A percentile compares a stretch with the other conserved stretches of the same genome.
phyloP scores from a whole-genome alignment of 2,797 vertebrate species.

The Onychomys torridus region DNA sequence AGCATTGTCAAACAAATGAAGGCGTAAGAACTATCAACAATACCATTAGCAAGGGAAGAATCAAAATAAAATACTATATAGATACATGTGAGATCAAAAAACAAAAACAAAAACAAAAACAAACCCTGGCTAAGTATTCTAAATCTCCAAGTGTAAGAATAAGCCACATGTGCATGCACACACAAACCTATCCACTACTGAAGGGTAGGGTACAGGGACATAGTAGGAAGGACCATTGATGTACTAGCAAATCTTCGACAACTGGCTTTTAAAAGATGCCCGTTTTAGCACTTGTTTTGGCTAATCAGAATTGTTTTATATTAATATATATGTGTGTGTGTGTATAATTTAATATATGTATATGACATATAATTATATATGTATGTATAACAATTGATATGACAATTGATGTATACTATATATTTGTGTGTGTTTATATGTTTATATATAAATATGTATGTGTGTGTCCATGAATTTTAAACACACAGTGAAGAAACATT shows the following conservation, averaged over 20 bases:
- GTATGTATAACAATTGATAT: not conserved
- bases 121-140: slow-evolving; percentile 6
- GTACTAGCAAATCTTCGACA: not conserved
- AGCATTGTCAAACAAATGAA: not conserved
- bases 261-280: not conserved
- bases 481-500: not conserved
- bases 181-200: not conserved
- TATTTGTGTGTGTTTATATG: not conserved
- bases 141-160: slow-evolving; percentile 41
- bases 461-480: slow-evolving; percentile 40
- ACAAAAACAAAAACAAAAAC: no score
- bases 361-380: not conserved
- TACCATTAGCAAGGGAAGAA: slow-evolving; percentile 44
- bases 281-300: not conserved
- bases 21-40: not conserved
- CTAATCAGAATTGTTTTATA: not conserved
- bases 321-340: not conserved
- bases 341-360: not conserved
- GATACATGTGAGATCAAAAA: slow-evolving; percentile 12
- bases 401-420: not conserved
- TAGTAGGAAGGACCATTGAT: not conserved
- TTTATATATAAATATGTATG: not conserved
- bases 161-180: not conserved
- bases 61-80: slow-evolving; percentile 32
- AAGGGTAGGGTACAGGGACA: not conserved